Evolutionary conservation across 1,140 invertebrate genomes (phyloP), one percentile per base, ranked within the genome.

Genomic region (Oscheius sp.): DNA sequence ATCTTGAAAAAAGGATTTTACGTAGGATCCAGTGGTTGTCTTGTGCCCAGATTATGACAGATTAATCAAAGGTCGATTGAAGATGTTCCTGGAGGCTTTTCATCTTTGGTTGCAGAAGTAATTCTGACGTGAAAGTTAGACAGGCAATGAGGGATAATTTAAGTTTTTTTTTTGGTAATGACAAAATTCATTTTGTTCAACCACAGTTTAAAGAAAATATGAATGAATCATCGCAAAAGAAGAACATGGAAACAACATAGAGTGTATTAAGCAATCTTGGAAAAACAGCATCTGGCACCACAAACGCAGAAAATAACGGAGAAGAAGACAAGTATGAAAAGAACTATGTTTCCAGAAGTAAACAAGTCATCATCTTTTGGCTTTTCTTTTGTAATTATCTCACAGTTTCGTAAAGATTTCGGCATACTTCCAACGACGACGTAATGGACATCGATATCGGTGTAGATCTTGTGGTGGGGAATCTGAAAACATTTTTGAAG

Each of bases 221-320:
- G 4, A n/a, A 1, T 32, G 58, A 1, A n/a, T 34, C 58, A 61
- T 23, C 58, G 2, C 13, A 15, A 13, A 34, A 28, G 34, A 59
- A 28, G 15, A 26, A 28, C 13, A 58, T 31, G 34, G n/a, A 52
- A 52, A 52, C 46, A 23, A 28, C 20, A 61, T 34, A 31, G 31
- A 34, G 58, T 61, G 61, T 63, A 38, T 68, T 20, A 65, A 45
- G 10, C 28, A 31, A 46, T 20, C 26, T 52, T 52, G 1, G 10
- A 13, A 55, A 55, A 55, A 55, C 49, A 55, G 23, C 49, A 55
- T 7, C 49, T 7, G 23, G 49, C 49, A 55, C 49, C 49, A 55
- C 49, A 55, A 26, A 55, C 29, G 18, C 42, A 67, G 28, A 65
- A 65, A 28, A 65, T 7, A 15, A 20, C n/a, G n/a, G 31, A 35